Base-by-base conservation (phyloP, 2,888 invertebrate species). In the Diarsia rubi region DNA sequence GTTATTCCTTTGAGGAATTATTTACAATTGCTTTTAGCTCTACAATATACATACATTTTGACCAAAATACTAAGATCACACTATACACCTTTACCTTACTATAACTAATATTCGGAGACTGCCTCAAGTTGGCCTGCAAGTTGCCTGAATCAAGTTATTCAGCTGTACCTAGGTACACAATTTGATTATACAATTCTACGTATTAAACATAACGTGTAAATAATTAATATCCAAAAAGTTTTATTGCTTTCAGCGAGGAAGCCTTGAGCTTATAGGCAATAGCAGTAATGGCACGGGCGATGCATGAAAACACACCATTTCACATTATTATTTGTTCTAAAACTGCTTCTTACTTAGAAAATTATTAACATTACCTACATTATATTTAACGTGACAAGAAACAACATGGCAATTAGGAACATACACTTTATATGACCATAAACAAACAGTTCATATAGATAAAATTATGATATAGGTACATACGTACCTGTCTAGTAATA, bases 341-440 rank as follows among this genome's bases (percentile, higher is more conserved):
- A 42, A 64, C 69, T 75, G 65, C 69, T 64, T 70, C 69, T 12
- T 27, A 52, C 2, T 45, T 47, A 54, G 42, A 59, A 73, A 54
- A 21, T 37, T 31, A 70, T 37, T 59, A 64, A 74, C 16, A 64
- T 59, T 65, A 69, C 19, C 16, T 77, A 66, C 12, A n/a, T 59
- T 57, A 63, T 54, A 37, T 49, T 73, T 59, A 75, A 73, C 44
- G 37, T 83, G 86, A 84, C 84, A 77, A 86, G 84, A 84, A 73
- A 69, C 65, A 83, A 79, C 73, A 84, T 85, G 85, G 85, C 86
- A 45, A 69, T 74, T 76, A 84, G 75, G 84, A 84, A 83, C 84
- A 69, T 79, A 83, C 59, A 67, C 52, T 79, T 63, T 67, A 70
- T 47, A 75, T 27, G 54, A 66, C 59, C 54, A 6, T 37, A 37